Evolutionary conservation across 2,888 invertebrate species (phyloP).

Genomic region (Perithous albicinctus): DNA sequence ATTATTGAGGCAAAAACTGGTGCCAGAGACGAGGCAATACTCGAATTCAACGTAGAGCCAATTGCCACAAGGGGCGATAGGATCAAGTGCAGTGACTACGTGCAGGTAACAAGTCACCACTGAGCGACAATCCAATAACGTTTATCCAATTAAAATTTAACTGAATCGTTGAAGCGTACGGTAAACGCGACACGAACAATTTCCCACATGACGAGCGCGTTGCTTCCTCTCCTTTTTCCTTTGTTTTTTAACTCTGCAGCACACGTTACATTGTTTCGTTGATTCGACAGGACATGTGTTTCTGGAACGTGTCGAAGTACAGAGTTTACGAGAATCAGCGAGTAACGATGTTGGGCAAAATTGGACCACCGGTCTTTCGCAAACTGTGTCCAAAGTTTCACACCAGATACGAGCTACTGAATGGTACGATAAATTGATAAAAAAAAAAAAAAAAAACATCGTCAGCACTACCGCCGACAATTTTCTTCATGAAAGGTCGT

Average conservation of each 20-base stretch:
- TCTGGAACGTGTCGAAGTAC: conserved; percentile 80
- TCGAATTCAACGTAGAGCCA: conserved; percentile 78
- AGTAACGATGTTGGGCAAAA: conserved; percentile 82
- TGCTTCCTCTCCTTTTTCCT: not conserved
- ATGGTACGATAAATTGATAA: conserved; percentile 80
- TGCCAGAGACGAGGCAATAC: conserved; percentile 73
- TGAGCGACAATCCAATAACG: conserved; percentile 24
- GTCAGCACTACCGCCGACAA: not conserved
- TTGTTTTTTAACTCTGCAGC: not conserved
- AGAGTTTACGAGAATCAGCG: conserved; percentile 82
- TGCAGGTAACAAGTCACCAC: conserved; percentile 73
- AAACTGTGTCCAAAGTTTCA: conserved; percentile 86
- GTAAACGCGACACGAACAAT: not conserved
- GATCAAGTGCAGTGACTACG: conserved; percentile 78
- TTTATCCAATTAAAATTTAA: conserved; percentile 42
- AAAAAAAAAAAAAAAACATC: conserved; percentile 16
- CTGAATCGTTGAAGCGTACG: not conserved
- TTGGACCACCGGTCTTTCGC: conserved; percentile 84
- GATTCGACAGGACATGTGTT: conserved; percentile 81
- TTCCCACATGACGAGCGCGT: not conserved
- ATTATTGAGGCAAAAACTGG: conserved; percentile 72
- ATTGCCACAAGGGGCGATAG: conserved; percentile 68
- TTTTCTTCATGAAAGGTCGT: not conserved
- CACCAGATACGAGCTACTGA: conserved; percentile 84
- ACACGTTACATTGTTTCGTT: not conserved